phyloP scores from a whole-genome alignment of 2,888 invertebrate genomes.

The Oegoconia quadripuncta region DNA sequence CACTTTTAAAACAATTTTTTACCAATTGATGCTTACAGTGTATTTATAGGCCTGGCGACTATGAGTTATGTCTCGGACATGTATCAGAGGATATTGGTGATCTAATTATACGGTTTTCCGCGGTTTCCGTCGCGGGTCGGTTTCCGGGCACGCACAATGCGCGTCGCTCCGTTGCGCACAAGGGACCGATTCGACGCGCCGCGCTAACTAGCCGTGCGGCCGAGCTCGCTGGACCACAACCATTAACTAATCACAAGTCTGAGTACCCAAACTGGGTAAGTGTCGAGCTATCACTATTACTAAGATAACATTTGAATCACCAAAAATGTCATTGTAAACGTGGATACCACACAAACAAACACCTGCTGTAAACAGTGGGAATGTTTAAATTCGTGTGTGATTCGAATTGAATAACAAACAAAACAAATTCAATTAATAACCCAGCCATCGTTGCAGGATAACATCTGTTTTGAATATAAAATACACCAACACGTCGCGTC shows the following conservation, averaged over 20 bases:
- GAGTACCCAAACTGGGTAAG: no score
- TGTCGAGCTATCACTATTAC: no score
- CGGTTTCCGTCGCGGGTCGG: slow-evolving; percentile 49
- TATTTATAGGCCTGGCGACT: no score
- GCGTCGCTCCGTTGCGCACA: slow-evolving; percentile 24
- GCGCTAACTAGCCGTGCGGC: slow-evolving; percentile 36
- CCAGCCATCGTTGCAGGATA: slow-evolving; percentile 59
- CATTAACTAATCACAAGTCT: slow-evolving; percentile 9
- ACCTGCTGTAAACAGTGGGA: slow-evolving; percentile 22
- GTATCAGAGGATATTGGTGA: slow-evolving; percentile 37
- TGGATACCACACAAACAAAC: background rate
- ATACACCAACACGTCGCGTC: slow-evolving; percentile 56
- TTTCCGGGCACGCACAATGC: slow-evolving; percentile 44
- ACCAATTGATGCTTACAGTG: no score
- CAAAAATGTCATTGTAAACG: no score
- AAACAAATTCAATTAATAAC: slow-evolving; percentile 69
- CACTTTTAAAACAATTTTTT: no score
- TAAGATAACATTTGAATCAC: no score
- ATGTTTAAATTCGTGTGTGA: slow-evolving; percentile 61
- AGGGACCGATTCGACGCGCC: slow-evolving; percentile 38
- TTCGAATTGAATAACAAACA: slow-evolving; percentile 65
- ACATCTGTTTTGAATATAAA: slow-evolving; percentile 77
- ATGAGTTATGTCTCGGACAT: background rate
- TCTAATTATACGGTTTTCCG: slow-evolving; percentile 61
- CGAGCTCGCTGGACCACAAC: slow-evolving; percentile 22